Conservation (phyloP, 53 echinoderm and acorn worm genomes). For the Arbacia lixula region DNA sequence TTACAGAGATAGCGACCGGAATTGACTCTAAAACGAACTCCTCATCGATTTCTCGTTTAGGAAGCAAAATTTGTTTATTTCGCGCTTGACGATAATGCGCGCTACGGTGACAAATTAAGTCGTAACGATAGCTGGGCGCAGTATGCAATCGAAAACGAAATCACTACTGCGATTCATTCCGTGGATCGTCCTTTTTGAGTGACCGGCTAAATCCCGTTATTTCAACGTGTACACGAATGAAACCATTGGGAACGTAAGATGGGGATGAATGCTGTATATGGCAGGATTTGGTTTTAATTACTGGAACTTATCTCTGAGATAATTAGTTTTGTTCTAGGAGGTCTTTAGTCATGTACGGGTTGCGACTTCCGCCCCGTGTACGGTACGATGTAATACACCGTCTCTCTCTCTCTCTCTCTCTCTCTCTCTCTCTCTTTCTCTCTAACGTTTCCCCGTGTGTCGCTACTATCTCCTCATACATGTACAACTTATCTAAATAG, state of each 20-base stretch:
- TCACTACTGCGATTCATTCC: constrained; percentile 15
- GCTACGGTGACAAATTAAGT: constrained; percentile 48
- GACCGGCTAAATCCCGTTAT: constrained; percentile 32
- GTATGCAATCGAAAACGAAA: constrained; percentile 29
- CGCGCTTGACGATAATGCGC: constrained; percentile 6
- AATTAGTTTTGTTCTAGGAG: constrained; percentile 43
- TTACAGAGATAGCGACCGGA: constrained; percentile 28
- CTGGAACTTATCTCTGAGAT: constrained; percentile 34
- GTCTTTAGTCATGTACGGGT: neutral
- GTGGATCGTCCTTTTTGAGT: constrained; percentile 3
- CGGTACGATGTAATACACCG: neutral
- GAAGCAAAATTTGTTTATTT: constrained; percentile 53
- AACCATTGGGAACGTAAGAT: constrained; percentile 8
- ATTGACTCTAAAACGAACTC: constrained; percentile 41
- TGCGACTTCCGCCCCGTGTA: neutral
- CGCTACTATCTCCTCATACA: too few relatives aligned
- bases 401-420: neutral
- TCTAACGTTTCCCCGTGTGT: too few relatives aligned
- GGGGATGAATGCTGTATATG: constrained; percentile 29
- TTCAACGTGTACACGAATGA: constrained; percentile 24
- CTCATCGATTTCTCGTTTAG: constrained; percentile 48
- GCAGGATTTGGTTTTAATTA: constrained; percentile 40
- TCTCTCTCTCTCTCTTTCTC: neutral
- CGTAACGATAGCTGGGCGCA: constrained; percentile 38
- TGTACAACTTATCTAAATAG: too few relatives aligned